These are phyloP conservation scores for Crotophaga sulcirostris DNA, from an alignment of 2,113 vertebrate species.

Conservation along the genomic window DNA sequence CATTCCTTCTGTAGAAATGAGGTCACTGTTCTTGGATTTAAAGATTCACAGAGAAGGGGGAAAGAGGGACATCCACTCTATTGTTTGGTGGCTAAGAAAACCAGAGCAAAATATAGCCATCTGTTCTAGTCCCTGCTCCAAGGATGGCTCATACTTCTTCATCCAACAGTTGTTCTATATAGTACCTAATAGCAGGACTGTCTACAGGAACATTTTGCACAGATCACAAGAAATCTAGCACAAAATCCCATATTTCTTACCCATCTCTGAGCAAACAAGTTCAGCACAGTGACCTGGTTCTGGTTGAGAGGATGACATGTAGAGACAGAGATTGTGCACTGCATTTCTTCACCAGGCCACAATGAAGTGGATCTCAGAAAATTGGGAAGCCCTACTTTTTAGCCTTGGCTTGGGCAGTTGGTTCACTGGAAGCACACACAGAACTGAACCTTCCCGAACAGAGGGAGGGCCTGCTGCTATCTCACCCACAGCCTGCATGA, in stretches of 20 bases:
- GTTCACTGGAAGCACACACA: not conserved
- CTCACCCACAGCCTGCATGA: not conserved
- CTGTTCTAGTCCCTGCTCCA: not conserved
- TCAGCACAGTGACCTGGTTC: not conserved
- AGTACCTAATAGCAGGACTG: not conserved
- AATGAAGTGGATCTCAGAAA: not conserved
- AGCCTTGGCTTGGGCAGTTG: not conserved
- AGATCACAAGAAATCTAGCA: not conserved
- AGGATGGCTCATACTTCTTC: not conserved
- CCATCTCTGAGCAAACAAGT: not conserved
- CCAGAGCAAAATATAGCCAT: not conserved
- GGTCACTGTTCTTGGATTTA: not conserved
- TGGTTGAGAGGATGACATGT: not conserved
- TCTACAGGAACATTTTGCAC: not conserved
- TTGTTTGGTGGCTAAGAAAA: not conserved
- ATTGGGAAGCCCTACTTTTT: not conserved
- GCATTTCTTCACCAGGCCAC: not conserved
- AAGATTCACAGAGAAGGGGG: not conserved
- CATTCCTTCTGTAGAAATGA: not conserved
- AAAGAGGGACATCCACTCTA: not conserved
- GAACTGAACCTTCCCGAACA: not conserved
- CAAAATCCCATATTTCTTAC: not conserved
- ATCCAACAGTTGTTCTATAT: not conserved
- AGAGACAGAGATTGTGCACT: not conserved
- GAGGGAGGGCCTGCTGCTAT: not conserved